These are phyloP conservation scores for Penaeus indicus DNA, from an alignment of 1,140 invertebrate genomes.

Conservation along the genomic window DNA sequence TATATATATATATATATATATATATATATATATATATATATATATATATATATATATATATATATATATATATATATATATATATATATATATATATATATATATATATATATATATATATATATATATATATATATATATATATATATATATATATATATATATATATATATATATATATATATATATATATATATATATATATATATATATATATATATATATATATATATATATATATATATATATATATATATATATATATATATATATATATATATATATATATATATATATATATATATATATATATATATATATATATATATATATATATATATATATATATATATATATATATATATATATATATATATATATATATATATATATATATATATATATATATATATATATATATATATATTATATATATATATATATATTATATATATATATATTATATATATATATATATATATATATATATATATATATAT, in stretches of 20 bases:
- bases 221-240: background rate
- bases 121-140: no score
- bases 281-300: background rate
- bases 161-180: no score
- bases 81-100: no score
- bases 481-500: no score
- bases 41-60: no score
- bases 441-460: background rate
- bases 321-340: background rate
- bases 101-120: background rate
- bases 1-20: no score
- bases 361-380: background rate
- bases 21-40: no score
- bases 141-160: background rate
- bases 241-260: background rate
- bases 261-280: slow-evolving; percentile 5
- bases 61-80: no score
- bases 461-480: slow-evolving; percentile 3
- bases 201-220: background rate
- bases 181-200: background rate
- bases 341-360: background rate
- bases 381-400: background rate
- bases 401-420: background rate
- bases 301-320: background rate
- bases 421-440: background rate